phyloP scores from a whole-genome alignment of 2,888 invertebrate genomes.

The Drosophila silvestris region DNA sequence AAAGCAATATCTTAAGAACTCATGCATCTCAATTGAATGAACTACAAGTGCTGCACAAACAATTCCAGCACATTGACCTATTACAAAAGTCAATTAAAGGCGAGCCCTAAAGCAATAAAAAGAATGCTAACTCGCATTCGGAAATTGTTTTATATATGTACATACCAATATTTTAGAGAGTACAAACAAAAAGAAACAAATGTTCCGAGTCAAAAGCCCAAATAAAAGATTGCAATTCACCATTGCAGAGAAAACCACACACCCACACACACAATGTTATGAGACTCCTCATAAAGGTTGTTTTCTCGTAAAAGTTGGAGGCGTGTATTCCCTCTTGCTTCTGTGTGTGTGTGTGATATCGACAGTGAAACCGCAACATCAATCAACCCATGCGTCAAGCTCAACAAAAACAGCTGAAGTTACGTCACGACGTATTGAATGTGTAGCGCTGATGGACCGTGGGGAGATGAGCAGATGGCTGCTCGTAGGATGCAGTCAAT shows the following conservation, averaged over 20 bases:
- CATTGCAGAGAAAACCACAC: constrained; percentile 26
- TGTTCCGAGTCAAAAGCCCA: constrained; percentile 24
- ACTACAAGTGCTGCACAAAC: constrained; percentile 27
- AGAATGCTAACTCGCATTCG: constrained; percentile 25
- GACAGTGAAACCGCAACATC: constrained; percentile 63
- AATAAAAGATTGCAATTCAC: constrained; percentile 45
- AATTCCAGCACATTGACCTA: constrained; percentile 52
- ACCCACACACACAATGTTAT: neutral
- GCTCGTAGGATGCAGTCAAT: constrained; percentile 68
- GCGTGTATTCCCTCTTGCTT: constrained; percentile 5
- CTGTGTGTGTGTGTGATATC: constrained; percentile 15
- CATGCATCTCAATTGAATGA: constrained; percentile 45
- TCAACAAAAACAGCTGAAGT: constrained; percentile 41
- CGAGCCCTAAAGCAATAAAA: constrained; percentile 28
- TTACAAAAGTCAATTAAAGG: constrained; percentile 65
- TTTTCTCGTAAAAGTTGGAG: constrained; percentile 23
- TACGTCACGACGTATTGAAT: constrained; percentile 12
- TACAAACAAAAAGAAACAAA: constrained; percentile 26
- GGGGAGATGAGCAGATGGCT: constrained; percentile 51
- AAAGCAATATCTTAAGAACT: constrained; percentile 13
- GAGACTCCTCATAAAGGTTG: constrained; percentile 29
- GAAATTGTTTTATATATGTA: constrained; percentile 30
- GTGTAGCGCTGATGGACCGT: constrained; percentile 9
- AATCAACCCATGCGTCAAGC: constrained; percentile 62
- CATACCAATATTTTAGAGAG: constrained; percentile 23